Evolutionary conservation across 2,888 invertebrate genomes (phyloP).

Genomic region (Limnephilus lunatus): DNA sequence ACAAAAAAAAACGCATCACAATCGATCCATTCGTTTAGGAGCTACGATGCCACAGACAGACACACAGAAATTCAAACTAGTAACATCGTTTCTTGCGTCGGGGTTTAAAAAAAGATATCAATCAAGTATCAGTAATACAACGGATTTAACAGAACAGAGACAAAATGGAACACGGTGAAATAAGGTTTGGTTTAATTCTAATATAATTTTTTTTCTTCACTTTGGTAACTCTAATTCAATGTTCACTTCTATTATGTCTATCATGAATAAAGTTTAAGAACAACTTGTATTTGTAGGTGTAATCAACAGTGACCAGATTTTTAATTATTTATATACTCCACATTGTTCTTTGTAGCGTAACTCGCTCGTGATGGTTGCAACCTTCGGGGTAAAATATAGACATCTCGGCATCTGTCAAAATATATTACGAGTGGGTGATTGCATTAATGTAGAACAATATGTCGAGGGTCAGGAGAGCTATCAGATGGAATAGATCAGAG

Average conservation of each 20-base stretch:
- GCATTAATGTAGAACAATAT: neutral
- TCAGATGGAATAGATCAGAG: neutral
- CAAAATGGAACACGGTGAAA: no score
- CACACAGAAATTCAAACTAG: no score
- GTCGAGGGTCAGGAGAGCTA: slow-evolving; percentile 8
- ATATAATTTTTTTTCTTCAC: no score
- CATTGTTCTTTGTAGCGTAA: slow-evolving; percentile 21
- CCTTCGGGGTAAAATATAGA: slow-evolving; percentile 34
- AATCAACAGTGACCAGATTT: neutral
- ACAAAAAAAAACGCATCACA: no score
- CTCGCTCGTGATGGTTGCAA: slow-evolving; percentile 23
- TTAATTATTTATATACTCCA: neutral
- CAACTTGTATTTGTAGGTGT: neutral
- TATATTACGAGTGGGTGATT: slow-evolving; percentile 18
- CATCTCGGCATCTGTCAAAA: slow-evolving; percentile 41
- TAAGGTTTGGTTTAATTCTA: no score
- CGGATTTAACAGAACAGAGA: no score
- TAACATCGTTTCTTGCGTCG: no score
- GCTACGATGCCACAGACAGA: no score
- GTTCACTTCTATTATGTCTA: no score
- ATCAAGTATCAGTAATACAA: neutral
- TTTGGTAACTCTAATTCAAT: no score
- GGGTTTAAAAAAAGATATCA: neutral
- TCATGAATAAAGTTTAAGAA: neutral
- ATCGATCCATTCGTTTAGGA: no score